Evolutionary conservation across 2,888 invertebrate species (phyloP), one percentile per base, ranked within the genome.

Genomic region (Lymantria dispar): DNA sequence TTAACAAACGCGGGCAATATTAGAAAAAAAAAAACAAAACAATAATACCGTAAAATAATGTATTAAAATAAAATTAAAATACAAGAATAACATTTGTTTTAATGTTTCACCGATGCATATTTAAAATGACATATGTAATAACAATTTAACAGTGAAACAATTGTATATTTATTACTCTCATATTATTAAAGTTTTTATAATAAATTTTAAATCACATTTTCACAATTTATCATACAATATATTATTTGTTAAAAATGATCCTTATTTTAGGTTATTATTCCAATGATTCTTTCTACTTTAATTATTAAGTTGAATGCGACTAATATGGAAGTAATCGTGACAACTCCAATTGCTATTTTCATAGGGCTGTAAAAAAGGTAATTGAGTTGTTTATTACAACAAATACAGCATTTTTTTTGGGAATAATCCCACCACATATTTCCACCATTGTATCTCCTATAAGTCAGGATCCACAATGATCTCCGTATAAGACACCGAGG

Each of bases 301-400:
- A 81, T 38, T 9, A 90, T 11, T 8, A 89, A 38, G 56, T 89
- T 85, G 64, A 85, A 75, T 0, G 74, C 83, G 12, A 90, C 66
- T 1, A 89, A 50, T 0, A 89, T 14, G n/a, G 87, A 79, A 11
- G 89, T 90, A 39, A 84, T 47, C 2, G 83, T 81, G 33, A 89
- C 83, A 13, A 89, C 79, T 10, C 74, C 86, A 48, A 91, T 84
- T 9, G 90, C 89, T 12, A 89, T 69, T 70, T 90, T 90, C 90
- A 90, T 90, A 0, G 89, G 80, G 42, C 90, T 91, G 83, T 15
- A 72, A 78, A 64, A 7, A 1, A 10, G 33, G 8, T 8, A 33
- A 33, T 10, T 33, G 10, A 33, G 33, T 1, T 33, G 2, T 33
- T 33, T 33, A 33, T 33, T 33, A 5, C 8, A 5, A 33, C 10